Evolutionary conservation across 2,113 vertebrate species (phyloP).

Genomic region (Apodemus sylvaticus): DNA sequence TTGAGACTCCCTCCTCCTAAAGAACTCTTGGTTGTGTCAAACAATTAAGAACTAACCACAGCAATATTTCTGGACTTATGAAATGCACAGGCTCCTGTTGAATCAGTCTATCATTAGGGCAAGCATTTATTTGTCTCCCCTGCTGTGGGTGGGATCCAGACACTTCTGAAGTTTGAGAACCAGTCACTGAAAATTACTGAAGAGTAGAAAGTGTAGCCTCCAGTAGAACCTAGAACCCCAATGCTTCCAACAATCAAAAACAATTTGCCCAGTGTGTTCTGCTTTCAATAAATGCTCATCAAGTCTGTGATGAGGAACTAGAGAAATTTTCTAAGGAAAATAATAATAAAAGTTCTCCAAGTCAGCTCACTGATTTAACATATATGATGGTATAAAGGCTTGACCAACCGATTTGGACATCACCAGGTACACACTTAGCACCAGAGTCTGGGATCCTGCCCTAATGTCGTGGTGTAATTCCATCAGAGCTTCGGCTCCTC

Average conservation of each 20-base stretch:
- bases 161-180: not conserved
- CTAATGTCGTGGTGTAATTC: not conserved
- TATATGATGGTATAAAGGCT: not conserved
- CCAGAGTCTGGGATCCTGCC: not conserved
- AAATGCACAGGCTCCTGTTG: not conserved
- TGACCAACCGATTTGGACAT: not conserved
- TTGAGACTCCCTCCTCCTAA: not conserved
- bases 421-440: not conserved
- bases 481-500: not conserved
- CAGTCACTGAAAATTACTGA: not conserved
- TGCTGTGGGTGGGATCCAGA: not conserved
- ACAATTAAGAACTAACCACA: not conserved
- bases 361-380: not conserved
- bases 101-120: not conserved
- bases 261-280: not conserved
- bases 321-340: constrained; percentile 18
- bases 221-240: not conserved
- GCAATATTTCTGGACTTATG: not conserved
- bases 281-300: not conserved
- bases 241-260: not conserved
- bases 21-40: not conserved
- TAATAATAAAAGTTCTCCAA: not conserved
- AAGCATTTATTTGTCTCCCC: not conserved
- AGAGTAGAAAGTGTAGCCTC: not conserved
- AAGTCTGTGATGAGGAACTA: constrained; percentile 27